Percentiles rank a stretch among this genome's conserved stretches.
Conservation (phyloP, 2,113 vertebrate species). For the Cebidichthys violaceus region DNA sequence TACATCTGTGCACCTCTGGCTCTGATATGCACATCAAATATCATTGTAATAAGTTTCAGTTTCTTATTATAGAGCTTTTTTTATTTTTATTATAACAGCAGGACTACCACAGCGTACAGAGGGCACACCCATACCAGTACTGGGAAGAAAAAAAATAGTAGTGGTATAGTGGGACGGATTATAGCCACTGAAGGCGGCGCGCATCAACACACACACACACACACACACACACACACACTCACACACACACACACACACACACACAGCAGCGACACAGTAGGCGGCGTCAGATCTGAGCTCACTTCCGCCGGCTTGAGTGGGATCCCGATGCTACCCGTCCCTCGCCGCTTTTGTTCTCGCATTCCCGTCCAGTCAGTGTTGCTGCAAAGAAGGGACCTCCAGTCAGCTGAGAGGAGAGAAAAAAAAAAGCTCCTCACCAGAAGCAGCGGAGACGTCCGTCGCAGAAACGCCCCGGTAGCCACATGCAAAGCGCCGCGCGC, state of each 20-base stretch:
- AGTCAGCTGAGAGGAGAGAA: not conserved
- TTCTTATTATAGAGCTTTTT: not conserved
- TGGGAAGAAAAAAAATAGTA: no score
- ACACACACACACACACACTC: no score
- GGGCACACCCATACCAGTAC: not conserved
- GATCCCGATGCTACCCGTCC: not conserved
- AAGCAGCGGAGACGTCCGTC: slow-evolving; percentile 47
- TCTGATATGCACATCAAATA: not conserved
- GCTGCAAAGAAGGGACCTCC: slow-evolving; percentile 22
- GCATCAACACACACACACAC: no score
- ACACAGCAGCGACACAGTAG: slow-evolving; percentile 26
- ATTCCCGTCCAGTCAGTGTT: slow-evolving; percentile 65
- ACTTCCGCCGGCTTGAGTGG: slow-evolving; percentile 71
- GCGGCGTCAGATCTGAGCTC: slow-evolving; percentile 76
- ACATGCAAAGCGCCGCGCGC: slow-evolving; percentile 63
- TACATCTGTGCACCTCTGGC: not conserved
- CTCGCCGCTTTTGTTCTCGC: slow-evolving; percentile 75
- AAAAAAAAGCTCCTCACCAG: not conserved
- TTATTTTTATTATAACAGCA: not conserved
- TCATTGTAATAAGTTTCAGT: not conserved
- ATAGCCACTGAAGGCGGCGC: no score
- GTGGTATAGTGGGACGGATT: not conserved
- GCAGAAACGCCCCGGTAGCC: slow-evolving; percentile 40
- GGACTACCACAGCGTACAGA: no score
- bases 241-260: no score